Base-by-base conservation (phyloP, 2,888 invertebrate genomes). In the Troilus luridus region DNA sequence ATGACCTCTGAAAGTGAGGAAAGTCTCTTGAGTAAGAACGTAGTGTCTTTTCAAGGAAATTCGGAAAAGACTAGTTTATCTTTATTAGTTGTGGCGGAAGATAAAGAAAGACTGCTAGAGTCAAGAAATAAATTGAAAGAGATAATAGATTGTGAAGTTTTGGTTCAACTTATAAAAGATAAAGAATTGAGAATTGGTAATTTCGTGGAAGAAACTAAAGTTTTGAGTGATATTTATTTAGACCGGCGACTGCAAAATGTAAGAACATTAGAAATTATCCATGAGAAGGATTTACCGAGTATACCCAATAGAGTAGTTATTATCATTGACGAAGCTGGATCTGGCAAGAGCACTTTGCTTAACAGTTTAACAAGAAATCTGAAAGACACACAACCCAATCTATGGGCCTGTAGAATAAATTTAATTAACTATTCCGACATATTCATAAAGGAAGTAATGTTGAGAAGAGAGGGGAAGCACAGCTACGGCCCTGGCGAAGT, bases 271-370 rank as follows among this genome's bases (percentile, higher is more conserved):
- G 7, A 56, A 0, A 58, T 41, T 5, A n/a, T 56, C 6, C 56
- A 56, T 7, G 85, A 85, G 19, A 58, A 56, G 12, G 56, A 85
- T 56, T 58, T 85, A 12, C 14, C 14, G 11, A 21, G 10, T 12
- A 21, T 85, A 21, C 7, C 54, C n/a, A 41, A 58, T 12, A 56
- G 19, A 85, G 85, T 85, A 11, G n/a, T 85, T 0, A 85, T 85
- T 56, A 85, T 85, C 11, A 54, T n/a, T n/a, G 85, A 54, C 56
- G 85, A 85, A 85, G 85, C 85, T n/a, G 85, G 85, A 17, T 56
- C 85, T 12, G 85, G 85, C 21, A 85, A 85, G n/a, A 85, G 85
- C n/a, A 58, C 85, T n/a, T 85, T 85, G 11, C 56, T 85, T 12
- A 85, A 85, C 85, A 85, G 56, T n/a, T 3, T 85, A 21, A 56